Evolutionary conservation across 1,140 invertebrate genomes (phyloP), one percentile per base, ranked within the genome.

Genomic region (Cepaea nemoralis): DNA sequence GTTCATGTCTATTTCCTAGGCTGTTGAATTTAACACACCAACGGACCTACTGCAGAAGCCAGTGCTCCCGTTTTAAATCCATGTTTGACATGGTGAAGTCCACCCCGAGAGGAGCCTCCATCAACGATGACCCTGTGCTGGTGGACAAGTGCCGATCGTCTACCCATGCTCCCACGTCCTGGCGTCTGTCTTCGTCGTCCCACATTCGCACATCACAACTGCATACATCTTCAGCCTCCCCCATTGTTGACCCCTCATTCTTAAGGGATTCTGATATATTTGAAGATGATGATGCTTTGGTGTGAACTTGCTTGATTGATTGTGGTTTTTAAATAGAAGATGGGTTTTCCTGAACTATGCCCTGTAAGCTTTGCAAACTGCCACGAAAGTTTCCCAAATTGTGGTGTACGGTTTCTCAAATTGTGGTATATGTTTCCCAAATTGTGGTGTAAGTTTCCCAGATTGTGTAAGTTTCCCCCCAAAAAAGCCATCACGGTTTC

Each of bases 1-100:
- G n/a, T n/a, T n/a, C n/a, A n/a, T n/a, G n/a, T 76, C 16, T 66
- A 22, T 14, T 78, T 88, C 81, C 10, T 89, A 93, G 89, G 86
- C 94, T 75, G 84, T 92, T 10, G 95, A 97, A 91, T 96, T 94
- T 89, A 95, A 95, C 85, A 93, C 94, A 83, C 95, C 96, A 0
- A 91, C 94, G 82, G 85, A 92, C 1, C 88, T 97, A 77, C 88
- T 95, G 6, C 92, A 94, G 86, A 94, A 94, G 85, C 87, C 92
- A 45, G n/a, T 91, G 92, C 42, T 94, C 95, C 42, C 89, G 93
- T 66, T 94, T 96, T 83, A 93, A 93, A 80, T 90, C 92, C 69
- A 92, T 98, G 94, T 93, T 95, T 86, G 87, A 90, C 50, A 92
- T 92, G 24, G 87, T 88, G 74, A 90, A 92, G 63, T 85, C 85